Evolutionary conservation across 2,797 vertebrate genomes (phyloP).

Genomic region (Sitta carolinensis): DNA sequence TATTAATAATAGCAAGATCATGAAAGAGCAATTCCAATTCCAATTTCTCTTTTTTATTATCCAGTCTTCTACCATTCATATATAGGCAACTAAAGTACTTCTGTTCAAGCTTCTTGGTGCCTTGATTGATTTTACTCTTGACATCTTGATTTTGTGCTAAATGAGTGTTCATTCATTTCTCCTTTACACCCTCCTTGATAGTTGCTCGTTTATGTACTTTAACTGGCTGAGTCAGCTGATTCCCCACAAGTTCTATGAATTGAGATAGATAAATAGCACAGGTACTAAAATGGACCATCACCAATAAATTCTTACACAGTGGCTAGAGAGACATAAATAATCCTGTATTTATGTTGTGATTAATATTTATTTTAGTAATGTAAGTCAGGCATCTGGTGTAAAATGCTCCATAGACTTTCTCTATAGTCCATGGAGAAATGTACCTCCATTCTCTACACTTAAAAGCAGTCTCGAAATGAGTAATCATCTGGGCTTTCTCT

Average conservation of each 20-base stretch:
- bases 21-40: slow-evolving; percentile 36
- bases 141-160: slow-evolving; percentile 32
- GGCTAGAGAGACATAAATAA: neutral
- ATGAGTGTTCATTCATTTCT: slow-evolving; percentile 32
- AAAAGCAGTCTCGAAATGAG: neutral
- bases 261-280: neutral
- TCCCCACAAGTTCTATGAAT: neutral
- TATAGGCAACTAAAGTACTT: slow-evolving; percentile 1
- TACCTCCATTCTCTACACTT: neutral
- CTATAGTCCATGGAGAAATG: neutral
- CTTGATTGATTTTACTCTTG: slow-evolving; percentile 44
- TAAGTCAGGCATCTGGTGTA: neutral
- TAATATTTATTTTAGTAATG: neutral
- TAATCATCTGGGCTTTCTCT: neutral
- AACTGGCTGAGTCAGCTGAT: slow-evolving; percentile 13
- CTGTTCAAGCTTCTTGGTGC: neutral
- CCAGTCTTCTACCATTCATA: neutral
- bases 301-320: neutral
- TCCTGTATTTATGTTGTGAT: neutral
- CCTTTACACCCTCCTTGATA: neutral
- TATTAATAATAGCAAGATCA: neutral
- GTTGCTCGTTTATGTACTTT: neutral
- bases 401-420: neutral
- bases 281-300: neutral
- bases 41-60: slow-evolving; percentile 49